Base-by-base conservation (phyloP, 2,888 invertebrate species). In the Syrphus vitripennis region DNA sequence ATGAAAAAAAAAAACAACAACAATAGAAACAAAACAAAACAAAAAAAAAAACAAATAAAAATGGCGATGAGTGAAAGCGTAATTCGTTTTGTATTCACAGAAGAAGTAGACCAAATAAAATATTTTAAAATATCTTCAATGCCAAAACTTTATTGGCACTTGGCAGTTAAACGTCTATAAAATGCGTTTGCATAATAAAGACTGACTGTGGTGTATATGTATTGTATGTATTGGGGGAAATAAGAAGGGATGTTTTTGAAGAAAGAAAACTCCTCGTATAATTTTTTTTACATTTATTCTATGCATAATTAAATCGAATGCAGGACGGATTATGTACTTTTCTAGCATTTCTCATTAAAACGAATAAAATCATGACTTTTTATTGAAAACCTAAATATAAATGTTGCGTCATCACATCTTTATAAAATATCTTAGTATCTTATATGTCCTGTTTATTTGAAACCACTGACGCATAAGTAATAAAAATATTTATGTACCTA, bases 131-230 rank as follows among this genome's bases (percentile, higher is more conserved):
- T 55, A 10, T 55, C 10, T 55, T 10, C 12, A 6, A 16, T 4
- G 29, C 16, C 29, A 21, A 59, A 37, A 21, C n/a, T 59, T 59
- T 59, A 37, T 59, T 59, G 59, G 59, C 59, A 59, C 21, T 59
- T 59, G 59, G 59, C 59, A 59, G 37, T 59, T 37, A 59, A 59
- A 59, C 19, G 37, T 21, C 14, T 21, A 59, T 59, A 37, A 59
- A 59, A 59, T 1, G 59, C 50, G 24, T 26, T 9, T 10, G 24
- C 24, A 50, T 50, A 50, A 50, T 14, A 50, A 2, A 2, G 48
- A 24, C 5, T 50, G 6, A 9, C 3, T 57, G 1, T 10, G 5
- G 59, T 59, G 1, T 34, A 34, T 34, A 21, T 37, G 19, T n/a
- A n/a, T n/a, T n/a, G n/a, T n/a, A n/a, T n/a, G n/a, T n/a, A 7